These are phyloP conservation scores for Frieseomelitta varia DNA, from an alignment of 1,140 invertebrate genomes.

Conservation along the genomic window DNA sequence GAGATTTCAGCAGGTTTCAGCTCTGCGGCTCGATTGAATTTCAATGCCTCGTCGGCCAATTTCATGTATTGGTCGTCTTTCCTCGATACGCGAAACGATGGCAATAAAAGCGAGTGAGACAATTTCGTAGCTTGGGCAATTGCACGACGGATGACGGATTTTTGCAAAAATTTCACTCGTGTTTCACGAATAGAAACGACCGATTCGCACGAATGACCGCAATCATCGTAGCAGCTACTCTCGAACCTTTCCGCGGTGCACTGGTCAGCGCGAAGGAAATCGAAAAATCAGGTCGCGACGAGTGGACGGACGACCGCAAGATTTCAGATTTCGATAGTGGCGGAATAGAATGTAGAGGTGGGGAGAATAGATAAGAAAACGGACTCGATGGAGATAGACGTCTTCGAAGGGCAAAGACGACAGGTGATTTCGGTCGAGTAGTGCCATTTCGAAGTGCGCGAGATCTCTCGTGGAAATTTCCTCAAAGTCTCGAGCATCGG, in stretches of 20 bases:
- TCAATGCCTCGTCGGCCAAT: background rate
- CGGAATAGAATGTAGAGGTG: constrained; percentile 21
- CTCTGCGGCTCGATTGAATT: background rate
- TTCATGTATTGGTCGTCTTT: background rate
- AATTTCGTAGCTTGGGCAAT: background rate
- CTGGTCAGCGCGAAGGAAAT: constrained; percentile 27
- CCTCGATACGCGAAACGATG: background rate
- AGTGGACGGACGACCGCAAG: constrained; percentile 43
- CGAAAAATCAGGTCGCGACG: constrained; percentile 42
- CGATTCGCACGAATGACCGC: background rate
- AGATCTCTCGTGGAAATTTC: background rate
- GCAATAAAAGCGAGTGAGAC: background rate
- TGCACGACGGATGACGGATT: background rate
- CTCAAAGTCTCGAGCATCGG: background rate
- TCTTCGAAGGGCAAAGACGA: constrained; percentile 38
- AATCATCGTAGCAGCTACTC: background rate
- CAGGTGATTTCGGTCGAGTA: constrained; percentile 8
- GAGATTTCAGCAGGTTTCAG: background rate
- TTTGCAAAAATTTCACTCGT: background rate
- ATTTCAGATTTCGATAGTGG: constrained; percentile 51
- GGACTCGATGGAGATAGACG: constrained; percentile 8
- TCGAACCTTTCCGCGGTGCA: background rate
- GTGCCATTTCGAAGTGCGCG: background rate
- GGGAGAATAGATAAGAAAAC: constrained; percentile 42
- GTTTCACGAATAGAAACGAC: background rate